phyloP scores from a whole-genome alignment of 2,888 invertebrate species.

The Erebia palarica region DNA sequence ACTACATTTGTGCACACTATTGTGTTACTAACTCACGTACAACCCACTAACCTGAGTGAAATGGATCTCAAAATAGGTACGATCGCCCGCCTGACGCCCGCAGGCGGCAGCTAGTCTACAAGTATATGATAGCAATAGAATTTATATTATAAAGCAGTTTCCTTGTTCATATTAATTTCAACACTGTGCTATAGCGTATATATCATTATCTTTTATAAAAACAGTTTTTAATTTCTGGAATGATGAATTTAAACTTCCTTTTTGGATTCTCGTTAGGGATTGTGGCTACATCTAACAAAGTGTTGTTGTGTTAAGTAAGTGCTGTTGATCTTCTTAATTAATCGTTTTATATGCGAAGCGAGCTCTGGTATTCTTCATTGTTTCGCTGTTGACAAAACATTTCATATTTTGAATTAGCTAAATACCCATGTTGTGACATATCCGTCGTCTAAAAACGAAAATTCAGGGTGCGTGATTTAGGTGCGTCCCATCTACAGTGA shows the following conservation, averaged over 20 bases:
- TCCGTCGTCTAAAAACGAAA: neutral
- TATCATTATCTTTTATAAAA: too few species aligned
- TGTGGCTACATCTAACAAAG: slow-evolving; percentile 1
- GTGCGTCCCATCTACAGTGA: neutral
- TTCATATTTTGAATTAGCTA: neutral
- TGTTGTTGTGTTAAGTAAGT: slow-evolving; percentile 2
- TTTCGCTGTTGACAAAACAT: slow-evolving; percentile 6
- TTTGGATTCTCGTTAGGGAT: neutral
- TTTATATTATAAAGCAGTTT: too few species aligned
- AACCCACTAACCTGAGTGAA: slow-evolving; percentile 17
- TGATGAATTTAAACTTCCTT: neutral
- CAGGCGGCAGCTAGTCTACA: neutral
- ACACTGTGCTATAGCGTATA: too few species aligned
- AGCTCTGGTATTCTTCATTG: slow-evolving; percentile 1
- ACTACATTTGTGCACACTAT: slow-evolving; percentile 32
- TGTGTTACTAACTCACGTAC: slow-evolving; percentile 27
- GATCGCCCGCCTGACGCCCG: neutral
- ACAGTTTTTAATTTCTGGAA: too few species aligned
- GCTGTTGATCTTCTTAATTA: slow-evolving; percentile 18
- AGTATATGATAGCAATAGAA: too few species aligned
- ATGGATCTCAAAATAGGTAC: slow-evolving; percentile 13
- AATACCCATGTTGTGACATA: neutral
- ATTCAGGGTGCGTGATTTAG: neutral
- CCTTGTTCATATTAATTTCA: too few species aligned
- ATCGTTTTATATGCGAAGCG: slow-evolving; percentile 17